These are phyloP conservation scores for Drosophila littoralis DNA, from an alignment of 1,140 invertebrate genomes.

Conservation along the genomic window DNA sequence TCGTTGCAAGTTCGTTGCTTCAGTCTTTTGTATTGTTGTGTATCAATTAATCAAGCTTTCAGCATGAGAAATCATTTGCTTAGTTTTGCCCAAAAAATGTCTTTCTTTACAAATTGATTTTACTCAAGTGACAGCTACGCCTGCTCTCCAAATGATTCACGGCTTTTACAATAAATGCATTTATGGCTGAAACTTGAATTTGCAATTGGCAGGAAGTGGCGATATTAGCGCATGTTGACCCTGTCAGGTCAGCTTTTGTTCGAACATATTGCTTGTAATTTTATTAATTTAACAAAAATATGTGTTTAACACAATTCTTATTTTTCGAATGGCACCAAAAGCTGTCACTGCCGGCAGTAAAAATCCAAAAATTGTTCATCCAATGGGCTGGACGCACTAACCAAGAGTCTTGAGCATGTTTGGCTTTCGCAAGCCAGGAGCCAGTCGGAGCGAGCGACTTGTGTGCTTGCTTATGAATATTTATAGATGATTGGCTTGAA, in stretches of 20 bases:
- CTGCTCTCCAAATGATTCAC: conserved; percentile 22
- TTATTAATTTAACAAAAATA: too few species aligned
- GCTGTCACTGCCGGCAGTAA: background rate
- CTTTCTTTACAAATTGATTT: conserved; percentile 37
- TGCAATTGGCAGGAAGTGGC: conserved; percentile 26
- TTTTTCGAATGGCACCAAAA: too few species aligned
- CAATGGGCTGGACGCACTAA: conserved; percentile 3
- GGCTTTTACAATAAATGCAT: background rate
- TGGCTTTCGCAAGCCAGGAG: conserved; percentile 69
- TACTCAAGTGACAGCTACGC: conserved; percentile 8
- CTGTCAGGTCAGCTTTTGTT: too few species aligned
- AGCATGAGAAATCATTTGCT: conserved; percentile 38
- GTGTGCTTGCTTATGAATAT: conserved; percentile 67
- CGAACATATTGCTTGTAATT: too few species aligned
- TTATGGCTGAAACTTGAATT: background rate
- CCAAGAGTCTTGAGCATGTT: conserved; percentile 8
- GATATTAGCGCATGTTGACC: too few species aligned
- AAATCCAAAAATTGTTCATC: conserved; percentile 1
- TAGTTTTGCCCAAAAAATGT: conserved; percentile 2
- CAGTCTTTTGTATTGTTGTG: conserved; percentile 67
- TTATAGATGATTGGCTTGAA: conserved; percentile 68
- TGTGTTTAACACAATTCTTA: too few species aligned
- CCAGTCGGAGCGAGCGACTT: conserved; percentile 16
- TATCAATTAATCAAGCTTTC: conserved; percentile 55
- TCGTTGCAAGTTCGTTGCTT: conserved; percentile 71